phyloP scores from a whole-genome alignment of 2,888 invertebrate species.

The Panzeria rudis region DNA sequence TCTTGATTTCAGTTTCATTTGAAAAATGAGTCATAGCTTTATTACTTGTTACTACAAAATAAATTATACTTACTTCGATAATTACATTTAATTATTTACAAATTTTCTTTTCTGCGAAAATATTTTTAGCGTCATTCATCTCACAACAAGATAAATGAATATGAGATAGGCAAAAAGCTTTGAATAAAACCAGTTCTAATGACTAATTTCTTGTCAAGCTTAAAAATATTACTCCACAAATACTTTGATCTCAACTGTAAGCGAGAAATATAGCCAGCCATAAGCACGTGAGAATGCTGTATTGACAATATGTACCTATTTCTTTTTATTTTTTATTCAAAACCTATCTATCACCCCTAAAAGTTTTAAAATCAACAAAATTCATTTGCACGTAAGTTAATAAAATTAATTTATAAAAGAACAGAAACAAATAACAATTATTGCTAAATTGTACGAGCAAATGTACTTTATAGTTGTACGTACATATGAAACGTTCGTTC shows the following conservation, averaged over 20 bases:
- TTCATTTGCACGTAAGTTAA: neutral
- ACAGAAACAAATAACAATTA: constrained; percentile 26
- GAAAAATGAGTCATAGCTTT: neutral
- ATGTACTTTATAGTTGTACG: constrained; percentile 14
- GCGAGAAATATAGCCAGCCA: neutral
- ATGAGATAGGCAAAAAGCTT: neutral
- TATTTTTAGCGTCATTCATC: constrained; percentile 1
- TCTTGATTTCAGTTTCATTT: neutral
- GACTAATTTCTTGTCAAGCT: constrained; percentile 33
- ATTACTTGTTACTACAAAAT: neutral
- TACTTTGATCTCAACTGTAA: constrained; percentile 2
- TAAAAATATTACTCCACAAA: constrained; percentile 13
- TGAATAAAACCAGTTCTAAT: constrained; percentile 23
- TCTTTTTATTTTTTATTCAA: neutral
- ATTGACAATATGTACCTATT: neutral
- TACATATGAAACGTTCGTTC: neutral
- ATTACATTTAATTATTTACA: neutral
- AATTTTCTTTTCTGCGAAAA: neutral
- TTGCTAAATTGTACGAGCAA: constrained; percentile 54
- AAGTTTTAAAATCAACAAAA: constrained; percentile 20
- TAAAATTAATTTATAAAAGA: constrained; percentile 51
- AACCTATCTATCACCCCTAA: neutral
- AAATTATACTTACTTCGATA: neutral
- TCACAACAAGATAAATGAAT: neutral
- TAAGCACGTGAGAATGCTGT: neutral